Conservation (phyloP, 2,113 vertebrate genomes). For the Caloenas nicobarica region DNA sequence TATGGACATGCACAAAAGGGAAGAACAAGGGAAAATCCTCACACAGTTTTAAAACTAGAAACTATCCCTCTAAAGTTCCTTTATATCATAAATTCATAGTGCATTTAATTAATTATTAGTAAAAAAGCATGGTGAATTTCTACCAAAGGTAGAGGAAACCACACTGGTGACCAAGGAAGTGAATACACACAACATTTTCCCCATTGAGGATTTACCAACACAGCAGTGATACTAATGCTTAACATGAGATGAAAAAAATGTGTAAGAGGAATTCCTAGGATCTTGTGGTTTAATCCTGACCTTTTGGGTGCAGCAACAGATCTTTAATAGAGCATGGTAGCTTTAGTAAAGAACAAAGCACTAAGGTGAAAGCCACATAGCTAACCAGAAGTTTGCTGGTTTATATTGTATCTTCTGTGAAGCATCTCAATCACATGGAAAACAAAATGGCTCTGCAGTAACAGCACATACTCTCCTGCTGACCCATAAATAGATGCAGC, state of each 20-base stretch:
- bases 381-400: background rate
- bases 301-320: background rate
- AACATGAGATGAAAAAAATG: background rate
- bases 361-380: background rate
- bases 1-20: accelerated
- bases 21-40: background rate
- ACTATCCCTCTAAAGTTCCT: background rate
- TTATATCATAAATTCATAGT: background rate
- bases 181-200: background rate
- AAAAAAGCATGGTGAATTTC: background rate
- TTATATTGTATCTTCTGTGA: background rate
- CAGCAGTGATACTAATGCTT: background rate
- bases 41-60: background rate
- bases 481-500: background rate
- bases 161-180: background rate
- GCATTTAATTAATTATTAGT: background rate
- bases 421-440: background rate
- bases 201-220: background rate
- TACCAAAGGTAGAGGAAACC: background rate
- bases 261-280: background rate
- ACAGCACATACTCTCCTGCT: background rate
- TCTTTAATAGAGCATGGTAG: background rate
- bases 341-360: background rate
- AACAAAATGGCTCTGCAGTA: background rate
- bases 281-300: background rate